Evolutionary conservation across 2,113 vertebrate genomes (phyloP).

Genomic region (Plecotus auritus): DNA sequence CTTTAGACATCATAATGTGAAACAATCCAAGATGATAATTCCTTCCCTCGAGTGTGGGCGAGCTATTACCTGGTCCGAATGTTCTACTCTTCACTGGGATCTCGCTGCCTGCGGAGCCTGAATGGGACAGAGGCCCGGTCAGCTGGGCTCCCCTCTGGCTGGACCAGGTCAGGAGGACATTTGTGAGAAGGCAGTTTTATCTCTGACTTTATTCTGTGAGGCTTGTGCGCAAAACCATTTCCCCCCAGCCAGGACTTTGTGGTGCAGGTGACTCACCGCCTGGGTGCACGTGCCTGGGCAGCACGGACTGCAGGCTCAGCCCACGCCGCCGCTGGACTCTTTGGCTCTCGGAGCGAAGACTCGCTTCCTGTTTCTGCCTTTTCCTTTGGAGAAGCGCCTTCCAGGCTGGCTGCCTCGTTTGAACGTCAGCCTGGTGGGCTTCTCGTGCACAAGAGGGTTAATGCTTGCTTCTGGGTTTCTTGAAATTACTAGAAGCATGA

Average conservation of each 20-base stretch:
- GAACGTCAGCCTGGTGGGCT: neutral
- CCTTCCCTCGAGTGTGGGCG: neutral
- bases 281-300: rapidly evolving
- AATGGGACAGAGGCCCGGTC: neutral
- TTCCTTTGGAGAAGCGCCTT: neutral
- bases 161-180: rapidly evolving
- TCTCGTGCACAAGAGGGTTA: neutral
- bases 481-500: neutral
- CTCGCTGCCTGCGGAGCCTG: rapidly evolving
- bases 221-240: neutral
- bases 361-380: neutral
- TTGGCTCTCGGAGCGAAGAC: neutral
- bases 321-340: rapidly evolving
- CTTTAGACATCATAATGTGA: neutral
- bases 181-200: neutral
- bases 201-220: neutral
- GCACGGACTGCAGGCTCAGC: rapidly evolving
- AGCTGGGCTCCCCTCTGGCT: neutral
- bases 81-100: rapidly evolving
- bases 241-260: rapidly evolving
- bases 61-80: rapidly evolving
- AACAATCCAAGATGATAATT: too few relatives aligned
- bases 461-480: rapidly evolving
- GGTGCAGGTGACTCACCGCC: rapidly evolving
- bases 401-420: rapidly evolving